Conservation (phyloP, 2,888 invertebrate species). For the Apomyelois bistriatella region DNA sequence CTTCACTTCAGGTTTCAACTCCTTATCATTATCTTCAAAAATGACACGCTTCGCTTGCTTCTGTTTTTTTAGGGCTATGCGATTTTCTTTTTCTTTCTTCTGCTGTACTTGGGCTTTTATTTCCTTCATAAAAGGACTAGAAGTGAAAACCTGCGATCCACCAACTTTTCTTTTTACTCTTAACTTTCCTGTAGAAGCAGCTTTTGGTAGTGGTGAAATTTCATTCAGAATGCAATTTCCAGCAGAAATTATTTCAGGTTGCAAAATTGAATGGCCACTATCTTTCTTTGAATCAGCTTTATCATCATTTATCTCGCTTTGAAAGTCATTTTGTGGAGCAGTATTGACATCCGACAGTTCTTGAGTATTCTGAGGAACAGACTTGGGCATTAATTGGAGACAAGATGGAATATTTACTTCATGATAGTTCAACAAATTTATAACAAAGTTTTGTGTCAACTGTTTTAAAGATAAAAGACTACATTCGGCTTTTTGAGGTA, state of each 20-base stretch:
- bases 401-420: not conserved
- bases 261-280: not conserved
- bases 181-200: not conserved
- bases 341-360: not conserved
- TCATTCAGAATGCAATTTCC: not conserved
- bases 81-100: not conserved
- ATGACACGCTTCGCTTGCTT: not conserved
- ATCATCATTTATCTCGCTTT: not conserved
- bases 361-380: not conserved
- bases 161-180: not conserved
- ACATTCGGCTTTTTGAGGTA: not conserved
- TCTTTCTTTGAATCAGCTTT: not conserved
- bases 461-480: not conserved
- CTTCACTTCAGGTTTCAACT: not conserved
- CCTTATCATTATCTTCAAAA: slow-evolving; percentile 6
- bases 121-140: not conserved
- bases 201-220: not conserved
- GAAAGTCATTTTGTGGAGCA: not conserved
- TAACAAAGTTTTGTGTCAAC: not conserved
- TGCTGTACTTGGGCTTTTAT: not conserved
- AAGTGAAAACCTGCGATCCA: not conserved
- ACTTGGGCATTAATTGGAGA: not conserved
- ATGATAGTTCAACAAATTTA: not conserved
- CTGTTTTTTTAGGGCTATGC: not conserved
- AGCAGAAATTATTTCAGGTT: not conserved